Conservation (phyloP, 2,113 vertebrate species). For the Nothobranchius kuhntae region DNA sequence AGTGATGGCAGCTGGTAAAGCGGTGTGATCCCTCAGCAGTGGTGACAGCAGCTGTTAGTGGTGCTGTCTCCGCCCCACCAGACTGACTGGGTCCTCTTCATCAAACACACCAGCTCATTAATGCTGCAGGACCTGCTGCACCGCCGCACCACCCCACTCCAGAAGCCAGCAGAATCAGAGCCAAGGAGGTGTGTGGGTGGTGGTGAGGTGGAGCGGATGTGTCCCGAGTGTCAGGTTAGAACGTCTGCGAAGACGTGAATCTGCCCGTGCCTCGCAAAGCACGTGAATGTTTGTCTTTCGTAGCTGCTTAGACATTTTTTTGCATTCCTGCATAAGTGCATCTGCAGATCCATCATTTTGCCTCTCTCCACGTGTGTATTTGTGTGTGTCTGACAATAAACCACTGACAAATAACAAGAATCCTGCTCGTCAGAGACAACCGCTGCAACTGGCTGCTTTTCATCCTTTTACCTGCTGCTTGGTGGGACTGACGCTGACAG, state of each 20-base stretch:
- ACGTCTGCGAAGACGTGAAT: conserved; percentile 6
- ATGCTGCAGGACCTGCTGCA: conserved; percentile 60
- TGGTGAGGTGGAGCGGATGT: conserved; percentile 6
- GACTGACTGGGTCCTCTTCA: conserved; percentile 74
- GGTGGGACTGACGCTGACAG: conserved; percentile 47
- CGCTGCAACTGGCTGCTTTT: conserved; percentile 43
- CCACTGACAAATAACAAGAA: conserved; percentile 54
- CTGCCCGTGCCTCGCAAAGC: conserved; percentile 4
- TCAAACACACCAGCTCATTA: conserved; percentile 76
- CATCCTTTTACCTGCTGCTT: conserved; percentile 51
- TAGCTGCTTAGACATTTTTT: conserved; percentile 1
- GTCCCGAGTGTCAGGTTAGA: conserved; percentile 18
- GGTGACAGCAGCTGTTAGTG: conserved; percentile 78
- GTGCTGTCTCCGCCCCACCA: conserved; percentile 70
- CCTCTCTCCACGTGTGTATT: conserved; percentile 4
- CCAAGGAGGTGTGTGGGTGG: conserved; percentile 2
- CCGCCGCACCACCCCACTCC: conserved; percentile 14
- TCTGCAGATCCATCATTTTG: conserved; percentile 26
- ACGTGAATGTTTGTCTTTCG: conserved; percentile 5
- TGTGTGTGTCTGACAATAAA: conserved; percentile 30
- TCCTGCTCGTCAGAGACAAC: conserved; percentile 46
- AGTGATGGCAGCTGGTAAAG: conserved; percentile 72
- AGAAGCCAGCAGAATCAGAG: conserved; percentile 29
- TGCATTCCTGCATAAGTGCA: conserved; percentile 14
- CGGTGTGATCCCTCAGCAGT: conserved; percentile 74